Conservation (phyloP, 2,888 invertebrate genomes). For the Stictocephala bisonia region DNA sequence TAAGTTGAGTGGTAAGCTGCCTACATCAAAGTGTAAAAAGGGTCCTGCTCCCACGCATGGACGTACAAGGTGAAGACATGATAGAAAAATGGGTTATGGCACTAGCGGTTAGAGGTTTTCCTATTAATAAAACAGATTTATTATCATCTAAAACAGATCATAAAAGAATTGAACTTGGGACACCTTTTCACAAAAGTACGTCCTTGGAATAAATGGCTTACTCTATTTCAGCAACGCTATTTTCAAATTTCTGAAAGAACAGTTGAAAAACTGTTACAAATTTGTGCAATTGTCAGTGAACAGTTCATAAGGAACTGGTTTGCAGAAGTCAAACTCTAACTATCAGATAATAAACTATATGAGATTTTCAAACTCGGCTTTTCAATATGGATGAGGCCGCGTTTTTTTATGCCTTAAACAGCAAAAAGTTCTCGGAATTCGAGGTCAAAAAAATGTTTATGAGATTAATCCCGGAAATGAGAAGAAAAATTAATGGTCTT, state of each 20-base stretch:
- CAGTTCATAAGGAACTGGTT: constrained; percentile 60
- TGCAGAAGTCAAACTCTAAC: constrained; percentile 57
- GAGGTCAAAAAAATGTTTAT: constrained; percentile 59
- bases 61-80: background rate
- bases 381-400: constrained; percentile 63
- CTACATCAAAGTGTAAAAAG: background rate
- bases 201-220: background rate
- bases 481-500: constrained; percentile 59
- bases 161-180: background rate
- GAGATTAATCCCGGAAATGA: constrained; percentile 59
- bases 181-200: background rate
- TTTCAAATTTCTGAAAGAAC: constrained; percentile 48
- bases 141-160: constrained; percentile 1
- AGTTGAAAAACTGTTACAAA: constrained; percentile 59
- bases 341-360: constrained; percentile 50
- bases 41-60: background rate
- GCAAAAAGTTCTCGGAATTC: constrained; percentile 59
- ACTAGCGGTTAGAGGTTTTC: background rate
- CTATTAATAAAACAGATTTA: background rate
- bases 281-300: constrained; percentile 59
- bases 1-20: background rate
- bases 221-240: background rate
- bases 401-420: constrained; percentile 61
- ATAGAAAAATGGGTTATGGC: constrained; percentile 3
- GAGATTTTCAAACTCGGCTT: constrained; percentile 56